These are phyloP conservation scores for Caenorhabditis latens DNA, from an alignment of 1,140 invertebrate species.

Conservation along the genomic window DNA sequence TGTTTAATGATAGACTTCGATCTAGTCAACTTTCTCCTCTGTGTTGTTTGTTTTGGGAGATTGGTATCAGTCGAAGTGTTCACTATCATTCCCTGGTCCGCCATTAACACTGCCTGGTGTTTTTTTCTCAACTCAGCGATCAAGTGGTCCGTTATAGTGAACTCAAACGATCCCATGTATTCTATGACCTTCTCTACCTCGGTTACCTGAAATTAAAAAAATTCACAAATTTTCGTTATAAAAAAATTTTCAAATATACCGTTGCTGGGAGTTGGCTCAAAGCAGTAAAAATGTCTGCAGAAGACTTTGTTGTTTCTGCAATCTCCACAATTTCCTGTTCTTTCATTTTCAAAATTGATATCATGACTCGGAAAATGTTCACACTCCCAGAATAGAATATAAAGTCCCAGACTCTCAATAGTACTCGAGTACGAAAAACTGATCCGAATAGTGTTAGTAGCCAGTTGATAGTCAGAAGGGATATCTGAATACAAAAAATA, in stretches of 20 bases:
- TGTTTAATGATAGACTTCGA: slow-evolving; percentile 91
- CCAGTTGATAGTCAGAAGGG: slow-evolving; percentile 96
- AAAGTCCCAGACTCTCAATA: slow-evolving; percentile 95
- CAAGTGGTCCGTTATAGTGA: slow-evolving; percentile 73
- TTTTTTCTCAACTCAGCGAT: slow-evolving; percentile 74
- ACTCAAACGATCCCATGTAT: slow-evolving; percentile 78
- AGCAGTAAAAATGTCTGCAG: slow-evolving; percentile 72
- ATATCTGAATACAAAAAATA: slow-evolving; percentile 90
- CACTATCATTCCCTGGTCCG: slow-evolving; percentile 87
- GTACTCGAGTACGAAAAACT: slow-evolving; percentile 95
- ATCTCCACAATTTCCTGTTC: slow-evolving; percentile 72
- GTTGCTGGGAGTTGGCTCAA: slow-evolving; percentile 70
- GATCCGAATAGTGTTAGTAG: slow-evolving; percentile 97
- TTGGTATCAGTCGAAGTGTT: slow-evolving; percentile 90
- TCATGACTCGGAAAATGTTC: slow-evolving; percentile 91
- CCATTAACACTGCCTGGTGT: slow-evolving; percentile 89
- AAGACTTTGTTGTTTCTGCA: slow-evolving; percentile 55
- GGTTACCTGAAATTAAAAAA: slow-evolving; percentile 52
- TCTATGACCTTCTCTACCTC: slow-evolving; percentile 79
- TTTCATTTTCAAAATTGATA: slow-evolving; percentile 75
- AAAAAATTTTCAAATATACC: background rate
- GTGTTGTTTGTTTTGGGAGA: slow-evolving; percentile 84
- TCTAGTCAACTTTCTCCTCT: slow-evolving; percentile 88
- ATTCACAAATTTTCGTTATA: background rate
- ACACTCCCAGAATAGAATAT: slow-evolving; percentile 93